Evolutionary conservation across 2,797 vertebrate genomes (phyloP).

Genomic region (Thalassophryne amazonica): DNA sequence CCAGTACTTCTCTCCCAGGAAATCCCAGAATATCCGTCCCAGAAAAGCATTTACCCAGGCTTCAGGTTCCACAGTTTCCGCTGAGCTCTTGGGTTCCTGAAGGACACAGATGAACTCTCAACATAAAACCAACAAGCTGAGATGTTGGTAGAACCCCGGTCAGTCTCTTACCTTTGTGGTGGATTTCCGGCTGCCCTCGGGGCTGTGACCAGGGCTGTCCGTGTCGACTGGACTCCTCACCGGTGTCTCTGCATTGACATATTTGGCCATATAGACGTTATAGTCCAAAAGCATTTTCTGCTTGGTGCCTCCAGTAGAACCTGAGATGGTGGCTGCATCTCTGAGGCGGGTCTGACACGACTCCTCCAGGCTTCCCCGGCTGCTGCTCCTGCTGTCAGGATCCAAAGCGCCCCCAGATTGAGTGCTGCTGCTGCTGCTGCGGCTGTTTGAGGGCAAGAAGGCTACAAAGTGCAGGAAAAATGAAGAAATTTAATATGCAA

Average conservation of each 20-base stretch:
- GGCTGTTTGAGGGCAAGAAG: conserved; percentile 80
- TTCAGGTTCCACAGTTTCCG: conserved; percentile 81
- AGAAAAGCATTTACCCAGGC: conserved; percentile 96
- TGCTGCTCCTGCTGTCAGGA: conserved; percentile 88
- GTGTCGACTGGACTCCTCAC: conserved; percentile 76
- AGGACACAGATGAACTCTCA: conserved; percentile 1
- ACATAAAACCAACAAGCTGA: neutral
- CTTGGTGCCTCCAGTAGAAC: conserved; percentile 62
- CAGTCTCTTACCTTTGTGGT: conserved; percentile 83
- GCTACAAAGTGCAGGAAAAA: conserved; percentile 59
- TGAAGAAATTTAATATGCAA: too few species aligned
- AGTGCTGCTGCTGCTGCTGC: conserved; percentile 87
- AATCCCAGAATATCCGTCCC: conserved; percentile 97
- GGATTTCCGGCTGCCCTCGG: conserved; percentile 88
- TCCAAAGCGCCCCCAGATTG: conserved; percentile 62
- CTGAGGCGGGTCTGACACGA: conserved; percentile 80
- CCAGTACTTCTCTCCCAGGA: conserved; percentile 97
- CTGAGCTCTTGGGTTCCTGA: conserved; percentile 77
- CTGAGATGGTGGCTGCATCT: conserved; percentile 63
- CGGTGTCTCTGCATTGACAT: conserved; percentile 76
- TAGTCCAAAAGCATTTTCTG: conserved; percentile 94
- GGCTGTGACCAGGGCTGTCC: conserved; percentile 80
- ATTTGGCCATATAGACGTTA: conserved; percentile 92
- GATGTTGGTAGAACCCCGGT: neutral
- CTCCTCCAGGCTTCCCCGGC: conserved; percentile 89